Percentiles rank a stretch among this genome's conserved stretches.
phyloP scores from a whole-genome alignment of 2,113 vertebrate genomes.

The Megalops atlanticus region DNA sequence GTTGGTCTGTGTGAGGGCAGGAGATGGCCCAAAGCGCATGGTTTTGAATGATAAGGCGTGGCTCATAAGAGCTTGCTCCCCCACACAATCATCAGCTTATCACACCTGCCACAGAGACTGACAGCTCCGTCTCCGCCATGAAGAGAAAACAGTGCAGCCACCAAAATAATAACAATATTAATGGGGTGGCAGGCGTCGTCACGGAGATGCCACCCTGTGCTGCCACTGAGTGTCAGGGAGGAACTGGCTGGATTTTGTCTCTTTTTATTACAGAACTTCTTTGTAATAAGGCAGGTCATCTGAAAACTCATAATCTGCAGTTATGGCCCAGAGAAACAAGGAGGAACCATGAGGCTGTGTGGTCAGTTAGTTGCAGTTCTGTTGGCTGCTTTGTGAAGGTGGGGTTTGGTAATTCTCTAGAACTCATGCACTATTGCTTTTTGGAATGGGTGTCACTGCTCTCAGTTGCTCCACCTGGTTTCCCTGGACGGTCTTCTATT shows the following conservation, averaged over 20 bases:
- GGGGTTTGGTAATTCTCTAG: neutral
- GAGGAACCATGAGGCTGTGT: neutral
- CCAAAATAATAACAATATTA: constrained; percentile 63
- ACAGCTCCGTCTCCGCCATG: constrained; percentile 36
- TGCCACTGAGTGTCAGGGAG: neutral
- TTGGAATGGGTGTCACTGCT: no score
- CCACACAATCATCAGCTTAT: constrained; percentile 43
- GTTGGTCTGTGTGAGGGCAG: neutral
- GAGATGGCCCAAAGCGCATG: neutral
- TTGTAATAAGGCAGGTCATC: neutral
- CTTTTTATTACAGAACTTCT: neutral
- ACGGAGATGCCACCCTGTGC: neutral
- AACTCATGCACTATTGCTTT: neutral
- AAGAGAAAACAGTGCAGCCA: constrained; percentile 51
- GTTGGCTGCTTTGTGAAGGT: neutral
- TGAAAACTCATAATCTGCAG: neutral
- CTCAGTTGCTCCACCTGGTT: no score
- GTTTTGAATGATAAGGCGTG: constrained; percentile 36
- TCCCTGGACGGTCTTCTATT: no score
- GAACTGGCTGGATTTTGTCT: no score
- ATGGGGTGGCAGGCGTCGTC: no score
- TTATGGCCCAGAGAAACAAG: neutral
- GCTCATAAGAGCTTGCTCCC: constrained; percentile 35
- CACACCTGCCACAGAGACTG: constrained; percentile 38
- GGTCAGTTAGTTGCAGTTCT: neutral